Percentiles rank a stretch among this genome's conserved stretches.
Evolutionary conservation across 2,113 vertebrate species (phyloP).

Genomic region (Heterotilapia buettikoferi): DNA sequence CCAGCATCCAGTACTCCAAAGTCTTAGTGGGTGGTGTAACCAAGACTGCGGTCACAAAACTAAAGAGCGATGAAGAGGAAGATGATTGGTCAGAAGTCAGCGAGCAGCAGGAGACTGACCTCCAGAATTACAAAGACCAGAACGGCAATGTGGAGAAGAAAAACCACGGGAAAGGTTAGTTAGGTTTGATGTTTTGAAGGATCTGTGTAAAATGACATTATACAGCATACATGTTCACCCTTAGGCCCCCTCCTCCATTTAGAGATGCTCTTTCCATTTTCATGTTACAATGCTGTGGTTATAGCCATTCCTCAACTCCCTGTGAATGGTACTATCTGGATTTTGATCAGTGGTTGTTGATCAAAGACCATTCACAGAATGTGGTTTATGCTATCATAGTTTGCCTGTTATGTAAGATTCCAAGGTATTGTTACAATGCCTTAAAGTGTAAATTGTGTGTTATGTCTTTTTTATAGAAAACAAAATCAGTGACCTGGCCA

Average conservation of each 20-base stretch:
- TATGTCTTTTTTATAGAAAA: slow-evolving; percentile 59
- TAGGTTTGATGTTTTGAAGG: neutral
- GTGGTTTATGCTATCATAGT: neutral
- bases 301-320: neutral
- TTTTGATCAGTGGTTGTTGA: neutral
- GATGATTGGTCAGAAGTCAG: slow-evolving; percentile 64
- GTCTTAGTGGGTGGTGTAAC: neutral
- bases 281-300: neutral
- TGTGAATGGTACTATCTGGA: neutral
- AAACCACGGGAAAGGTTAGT: slow-evolving; percentile 36
- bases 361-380: neutral
- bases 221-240: neutral
- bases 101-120: slow-evolving; percentile 66
- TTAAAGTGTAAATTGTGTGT: neutral
- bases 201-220: neutral
- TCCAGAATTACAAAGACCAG: slow-evolving; percentile 52
- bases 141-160: slow-evolving; percentile 63
- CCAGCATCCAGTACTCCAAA: slow-evolving; percentile 12
- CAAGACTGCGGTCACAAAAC: slow-evolving; percentile 27
- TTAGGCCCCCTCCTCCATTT: neutral
- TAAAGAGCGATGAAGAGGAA: slow-evolving; percentile 61
- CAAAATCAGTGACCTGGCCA: slow-evolving; percentile 67
- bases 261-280: neutral
- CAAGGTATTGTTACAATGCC: neutral
- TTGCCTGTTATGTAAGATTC: neutral